A percentile compares a stretch with the other conserved stretches of the same genome.
Evolutionary conservation across 2,888 invertebrate species (phyloP).

Genomic region (Lithophane leautieri): DNA sequence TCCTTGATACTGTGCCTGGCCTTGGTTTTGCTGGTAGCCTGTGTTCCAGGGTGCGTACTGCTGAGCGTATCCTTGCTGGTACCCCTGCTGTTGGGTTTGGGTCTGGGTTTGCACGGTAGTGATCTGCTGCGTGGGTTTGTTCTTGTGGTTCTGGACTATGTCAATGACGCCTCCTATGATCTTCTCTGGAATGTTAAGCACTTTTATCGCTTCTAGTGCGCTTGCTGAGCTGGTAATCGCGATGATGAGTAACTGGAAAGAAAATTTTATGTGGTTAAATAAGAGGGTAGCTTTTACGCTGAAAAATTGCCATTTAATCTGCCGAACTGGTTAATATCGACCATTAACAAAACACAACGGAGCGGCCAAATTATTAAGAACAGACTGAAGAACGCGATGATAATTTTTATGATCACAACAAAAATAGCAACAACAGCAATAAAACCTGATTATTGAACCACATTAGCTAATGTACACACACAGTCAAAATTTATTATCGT

Average conservation of each 20-base stretch:
- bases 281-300: neutral
- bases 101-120: conserved; percentile 42
- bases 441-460: neutral
- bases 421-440: neutral
- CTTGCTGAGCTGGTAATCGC: conserved; percentile 55
- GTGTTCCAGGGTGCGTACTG: conserved; percentile 72
- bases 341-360: neutral
- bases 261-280: neutral
- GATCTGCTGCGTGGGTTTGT: conserved; percentile 74
- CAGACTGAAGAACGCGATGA: neutral
- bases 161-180: conserved; percentile 87
- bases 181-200: conserved; percentile 84
- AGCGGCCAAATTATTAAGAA: neutral
- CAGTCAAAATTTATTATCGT: neutral
- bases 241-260: conserved; percentile 71
- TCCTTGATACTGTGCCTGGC: conserved; percentile 71
- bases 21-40: conserved; percentile 67
- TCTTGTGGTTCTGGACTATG: conserved; percentile 85
- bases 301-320: neutral
- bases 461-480: conserved; percentile 1
- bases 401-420: neutral
- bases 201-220: conserved; percentile 73
- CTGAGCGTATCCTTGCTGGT: conserved; percentile 71
- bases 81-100: conserved; percentile 64
- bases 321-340: neutral